These are phyloP conservation scores for Melanotaenia parkinsoni DNA, from an alignment of 2,797 vertebrate species.

Conservation along the genomic window DNA sequence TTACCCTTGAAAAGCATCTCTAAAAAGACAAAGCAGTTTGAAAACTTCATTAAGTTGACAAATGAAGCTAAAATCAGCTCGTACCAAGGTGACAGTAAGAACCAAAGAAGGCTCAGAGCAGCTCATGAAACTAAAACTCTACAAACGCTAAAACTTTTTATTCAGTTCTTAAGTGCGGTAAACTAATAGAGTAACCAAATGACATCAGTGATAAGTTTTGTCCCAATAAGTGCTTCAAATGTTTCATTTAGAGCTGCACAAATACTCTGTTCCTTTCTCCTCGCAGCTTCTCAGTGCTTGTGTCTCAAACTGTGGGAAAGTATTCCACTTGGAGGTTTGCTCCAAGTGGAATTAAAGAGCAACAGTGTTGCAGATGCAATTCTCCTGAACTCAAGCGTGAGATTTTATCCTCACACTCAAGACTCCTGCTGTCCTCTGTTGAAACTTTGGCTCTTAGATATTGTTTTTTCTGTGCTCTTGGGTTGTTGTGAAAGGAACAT, in stretches of 20 bases:
- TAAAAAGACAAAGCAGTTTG: not conserved
- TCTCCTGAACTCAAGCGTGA: too few relatives aligned
- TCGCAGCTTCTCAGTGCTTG: conserved; percentile 95
- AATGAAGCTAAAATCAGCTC: not conserved
- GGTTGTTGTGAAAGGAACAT: too few relatives aligned
- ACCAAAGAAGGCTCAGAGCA: not conserved
- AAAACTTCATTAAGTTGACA: not conserved
- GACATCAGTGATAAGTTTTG: not conserved
- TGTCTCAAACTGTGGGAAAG: conserved; percentile 99
- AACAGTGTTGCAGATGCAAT: too few relatives aligned
- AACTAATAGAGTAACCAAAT: too few relatives aligned
- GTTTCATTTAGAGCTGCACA: not conserved
- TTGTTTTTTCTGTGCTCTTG: too few relatives aligned
- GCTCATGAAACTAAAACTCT: not conserved
- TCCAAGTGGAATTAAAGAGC: conserved; percentile 72
- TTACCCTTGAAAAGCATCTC: too few relatives aligned
- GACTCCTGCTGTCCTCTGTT: too few relatives aligned
- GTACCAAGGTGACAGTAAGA: not conserved
- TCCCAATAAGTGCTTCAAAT: not conserved
- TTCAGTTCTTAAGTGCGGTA: not conserved
- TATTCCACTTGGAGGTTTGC: conserved; percentile 99
- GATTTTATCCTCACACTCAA: too few relatives aligned
- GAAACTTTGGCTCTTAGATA: too few relatives aligned
- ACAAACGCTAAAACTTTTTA: not conserved
- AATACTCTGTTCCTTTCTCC: conserved; percentile 18